phyloP scores from a whole-genome alignment of 2,888 invertebrate genomes.

The Choreutis nemorana region DNA sequence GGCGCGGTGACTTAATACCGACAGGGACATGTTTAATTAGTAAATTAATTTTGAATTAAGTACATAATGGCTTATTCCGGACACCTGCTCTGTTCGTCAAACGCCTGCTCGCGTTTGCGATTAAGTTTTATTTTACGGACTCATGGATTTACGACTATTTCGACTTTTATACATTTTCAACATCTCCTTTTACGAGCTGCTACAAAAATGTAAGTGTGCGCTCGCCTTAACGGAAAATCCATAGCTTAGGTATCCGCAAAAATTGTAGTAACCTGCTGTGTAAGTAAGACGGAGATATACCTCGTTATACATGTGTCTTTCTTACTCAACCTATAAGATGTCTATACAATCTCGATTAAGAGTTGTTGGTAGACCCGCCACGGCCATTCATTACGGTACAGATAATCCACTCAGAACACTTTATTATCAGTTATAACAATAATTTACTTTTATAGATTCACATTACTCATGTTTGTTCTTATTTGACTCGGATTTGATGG shows the following conservation, averaged over 20 bases:
- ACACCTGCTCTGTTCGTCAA: conserved; percentile 58
- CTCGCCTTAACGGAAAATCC: too few species aligned
- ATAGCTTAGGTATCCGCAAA: too few species aligned
- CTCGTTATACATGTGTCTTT: too few species aligned
- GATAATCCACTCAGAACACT: conserved; percentile 60
- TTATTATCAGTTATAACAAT: conserved; percentile 65
- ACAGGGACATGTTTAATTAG: conserved; percentile 59
- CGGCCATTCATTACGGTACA: conserved; percentile 53
- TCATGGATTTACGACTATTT: conserved; percentile 50
- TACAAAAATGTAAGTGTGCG: conserved; percentile 47
- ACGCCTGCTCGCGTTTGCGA: conserved; percentile 60
- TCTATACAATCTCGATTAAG: too few species aligned
- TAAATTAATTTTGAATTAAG: conserved; percentile 58
- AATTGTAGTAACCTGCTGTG: too few species aligned
- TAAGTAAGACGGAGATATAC: too few species aligned
- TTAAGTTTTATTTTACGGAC: conserved; percentile 53
- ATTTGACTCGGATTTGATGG: conserved; percentile 55
- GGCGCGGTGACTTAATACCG: conserved; percentile 53
- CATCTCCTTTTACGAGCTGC: conserved; percentile 47
- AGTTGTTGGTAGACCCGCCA: conserved; percentile 43
- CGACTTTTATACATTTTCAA: conserved; percentile 57
- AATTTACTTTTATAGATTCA: conserved; percentile 63
- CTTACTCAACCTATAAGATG: too few species aligned
- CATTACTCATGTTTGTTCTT: conserved; percentile 62
- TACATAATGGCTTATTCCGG: conserved; percentile 39